Base-by-base conservation (phyloP, 2,888 invertebrate genomes). In the Ormyrus labotus region DNA sequence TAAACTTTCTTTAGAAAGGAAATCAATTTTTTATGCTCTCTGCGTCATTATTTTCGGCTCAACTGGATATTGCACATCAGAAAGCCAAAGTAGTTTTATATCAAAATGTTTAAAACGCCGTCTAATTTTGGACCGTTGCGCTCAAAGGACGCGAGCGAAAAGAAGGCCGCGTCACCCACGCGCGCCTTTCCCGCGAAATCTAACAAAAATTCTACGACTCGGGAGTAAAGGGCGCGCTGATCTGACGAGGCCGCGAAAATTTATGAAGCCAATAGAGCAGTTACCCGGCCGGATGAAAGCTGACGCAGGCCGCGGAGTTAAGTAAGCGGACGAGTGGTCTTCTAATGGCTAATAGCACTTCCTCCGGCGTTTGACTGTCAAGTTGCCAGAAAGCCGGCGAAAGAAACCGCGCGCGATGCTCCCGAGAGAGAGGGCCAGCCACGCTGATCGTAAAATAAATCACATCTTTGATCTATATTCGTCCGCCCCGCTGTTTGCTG, bases 391-490 rank as follows among this genome's bases (percentile, higher is more conserved):
- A 74, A 82, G 81, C 60, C 79, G 71, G 65, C 69, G 76, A 83
- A 78, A 68, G 34, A 34, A 34, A 34, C 34, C 34, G 34, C 34
- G 2, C 34, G 34, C 34, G 34, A 34, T 34, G 34, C 34, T 34
- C 34, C 34, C 4, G 34, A 4, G 34, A 34, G 34, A 34, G 19
- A 19, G 19, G 19, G 19, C 19, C 19, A 19, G 34, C 34, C 78
- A 82, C 82, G 78, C 84, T 83, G 85, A 88, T 89, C 88, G 87
- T 88, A 87, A 89, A 89, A 85, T 86, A 87, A 86, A 88, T 88
- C 86, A 86, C 85, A 87, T 86, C 89, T 89, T 89, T 89, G 89
- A 89, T 89, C 89, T 89, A 89, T 88, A 89, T 89, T 88, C 84
- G 85, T 85, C 82, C 63, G 71, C 61, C 50, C 68, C 11, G 10